Evolutionary conservation across 2,797 vertebrate genomes (phyloP), one percentile per base, ranked within the genome.

Genomic region (Macropus fuliginosus): DNA sequence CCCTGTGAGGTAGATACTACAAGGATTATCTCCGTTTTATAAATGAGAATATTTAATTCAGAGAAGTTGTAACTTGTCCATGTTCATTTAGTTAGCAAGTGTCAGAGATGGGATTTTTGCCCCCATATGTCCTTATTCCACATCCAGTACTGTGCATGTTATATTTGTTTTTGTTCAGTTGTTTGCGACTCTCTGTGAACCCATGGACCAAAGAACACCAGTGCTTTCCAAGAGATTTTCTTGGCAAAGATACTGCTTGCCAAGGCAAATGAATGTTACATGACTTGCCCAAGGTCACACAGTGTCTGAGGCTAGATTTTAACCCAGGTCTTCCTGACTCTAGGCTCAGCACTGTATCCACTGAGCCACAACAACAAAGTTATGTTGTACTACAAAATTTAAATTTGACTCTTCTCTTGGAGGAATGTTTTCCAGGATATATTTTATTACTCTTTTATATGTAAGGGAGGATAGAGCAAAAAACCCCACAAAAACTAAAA

Each of bases 371-470:
- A 81, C 9, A 92, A 93, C 56, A 62, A 97, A 96, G 94, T 94
- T 91, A 91, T 31, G 91, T n/a, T 28, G 92, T 31, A 87, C 50
- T 14, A 89, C 40, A 89, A 91, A 93, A 74, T 90, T 52, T 96
- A 93, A 92, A 0, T 14, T 87, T 92, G 24, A 56, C 56, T 74
- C 66, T 46, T 24, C 66, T 95, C 92, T 89, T 93, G 55, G 91
- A 95, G 55, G 55, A 97, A 50, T 90, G 95, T 46, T 54, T 28
- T 10, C 56, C 59, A 92, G 8, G 55, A 18, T 96, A 87, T 52
- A 92, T 50, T 94, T 81, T 92, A 6, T 8, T 92, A 29, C 5
- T 57, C 95, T 93, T 92, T 95, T 91, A 28, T 91, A 28, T 27
- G 92, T 28, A 91, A 55, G 56, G n/a, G 31, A 54, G 91, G 74